These are phyloP conservation scores for Acrocyrtus sp. DNA, from an alignment of 2,888 invertebrate species.

Conservation along the genomic window DNA sequence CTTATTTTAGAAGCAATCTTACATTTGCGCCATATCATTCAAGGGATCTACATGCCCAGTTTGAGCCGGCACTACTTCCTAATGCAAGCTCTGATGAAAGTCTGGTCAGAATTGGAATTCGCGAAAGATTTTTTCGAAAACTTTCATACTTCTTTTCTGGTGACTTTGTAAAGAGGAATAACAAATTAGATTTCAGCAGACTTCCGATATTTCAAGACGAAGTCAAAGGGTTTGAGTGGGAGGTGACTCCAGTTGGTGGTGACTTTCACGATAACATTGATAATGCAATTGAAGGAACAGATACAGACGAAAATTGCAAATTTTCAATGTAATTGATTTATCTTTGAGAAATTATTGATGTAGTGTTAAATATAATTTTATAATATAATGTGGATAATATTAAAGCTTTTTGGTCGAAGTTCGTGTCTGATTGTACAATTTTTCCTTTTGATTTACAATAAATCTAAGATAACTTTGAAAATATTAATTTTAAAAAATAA, in stretches of 20 bases:
- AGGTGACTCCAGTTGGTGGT: slow-evolving; percentile 28
- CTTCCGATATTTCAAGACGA: slow-evolving; percentile 10
- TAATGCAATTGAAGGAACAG: slow-evolving; percentile 20
- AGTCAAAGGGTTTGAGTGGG: slow-evolving; percentile 23
- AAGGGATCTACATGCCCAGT: slow-evolving; percentile 41
- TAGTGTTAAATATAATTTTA: too few species aligned
- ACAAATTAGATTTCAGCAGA: background rate
- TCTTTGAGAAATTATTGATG: background rate
- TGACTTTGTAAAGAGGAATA: slow-evolving; percentile 11
- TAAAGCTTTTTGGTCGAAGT: too few species aligned
- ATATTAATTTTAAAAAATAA: background rate
- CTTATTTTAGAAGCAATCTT: slow-evolving; percentile 27
- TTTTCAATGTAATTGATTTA: slow-evolving; percentile 15
- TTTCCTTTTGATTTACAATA: too few species aligned
- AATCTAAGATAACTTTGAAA: background rate
- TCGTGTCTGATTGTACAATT: too few species aligned
- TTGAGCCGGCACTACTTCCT: slow-evolving; percentile 21
- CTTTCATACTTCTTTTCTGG: slow-evolving; percentile 15
- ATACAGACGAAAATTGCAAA: slow-evolving; percentile 12
- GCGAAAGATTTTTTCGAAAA: slow-evolving; percentile 18
- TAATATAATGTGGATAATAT: too few species aligned
- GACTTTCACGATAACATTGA: slow-evolving; percentile 15
- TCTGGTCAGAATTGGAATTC: slow-evolving; percentile 30
- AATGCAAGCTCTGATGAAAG: slow-evolving; percentile 12
- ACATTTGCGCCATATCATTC: slow-evolving; percentile 36